These are phyloP conservation scores for Chloebia gouldiae DNA, from an alignment of 2,113 vertebrate species.

Conservation along the genomic window DNA sequence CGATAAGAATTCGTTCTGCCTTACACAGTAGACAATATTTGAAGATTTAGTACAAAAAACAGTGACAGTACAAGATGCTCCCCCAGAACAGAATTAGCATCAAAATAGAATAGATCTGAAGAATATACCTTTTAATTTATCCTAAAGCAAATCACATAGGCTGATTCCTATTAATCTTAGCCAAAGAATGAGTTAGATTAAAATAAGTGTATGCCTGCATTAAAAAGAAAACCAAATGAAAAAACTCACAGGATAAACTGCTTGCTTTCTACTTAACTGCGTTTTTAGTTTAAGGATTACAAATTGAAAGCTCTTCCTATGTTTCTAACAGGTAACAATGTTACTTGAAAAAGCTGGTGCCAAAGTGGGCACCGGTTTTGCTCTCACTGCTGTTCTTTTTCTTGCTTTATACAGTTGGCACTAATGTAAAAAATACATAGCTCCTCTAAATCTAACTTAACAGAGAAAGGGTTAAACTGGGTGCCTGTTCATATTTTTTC, in stretches of 20 bases:
- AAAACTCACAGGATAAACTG: constrained; percentile 77
- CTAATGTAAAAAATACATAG: constrained; percentile 66
- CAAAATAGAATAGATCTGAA: constrained; percentile 92
- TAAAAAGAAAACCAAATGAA: constrained; percentile 69
- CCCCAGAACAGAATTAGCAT: constrained; percentile 95
- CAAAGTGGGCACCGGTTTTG: constrained; percentile 57
- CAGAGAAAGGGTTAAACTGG: constrained; percentile 56
- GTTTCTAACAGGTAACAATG: constrained; percentile 69
- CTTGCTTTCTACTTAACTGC: constrained; percentile 86
- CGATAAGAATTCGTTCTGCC: constrained; percentile 83
- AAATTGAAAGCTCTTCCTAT: constrained; percentile 89
- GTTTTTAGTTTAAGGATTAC: constrained; percentile 89
- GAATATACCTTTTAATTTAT: constrained; percentile 85
- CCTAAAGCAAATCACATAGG: constrained; percentile 90
- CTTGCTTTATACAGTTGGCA: constrained; percentile 67
- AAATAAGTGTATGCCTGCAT: constrained; percentile 84
- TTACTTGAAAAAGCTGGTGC: constrained; percentile 70
- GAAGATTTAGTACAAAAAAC: constrained; percentile 90
- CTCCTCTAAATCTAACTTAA: constrained; percentile 71
- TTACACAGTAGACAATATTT: constrained; percentile 90
- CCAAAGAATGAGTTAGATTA: constrained; percentile 84
- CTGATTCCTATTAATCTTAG: constrained; percentile 87
- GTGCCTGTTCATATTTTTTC: not conserved
- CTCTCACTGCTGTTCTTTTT: constrained; percentile 62
- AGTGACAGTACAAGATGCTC: constrained; percentile 93